These are phyloP conservation scores for Lutjanus erythropterus DNA, from an alignment of 2,113 vertebrate species.

Conservation along the genomic window DNA sequence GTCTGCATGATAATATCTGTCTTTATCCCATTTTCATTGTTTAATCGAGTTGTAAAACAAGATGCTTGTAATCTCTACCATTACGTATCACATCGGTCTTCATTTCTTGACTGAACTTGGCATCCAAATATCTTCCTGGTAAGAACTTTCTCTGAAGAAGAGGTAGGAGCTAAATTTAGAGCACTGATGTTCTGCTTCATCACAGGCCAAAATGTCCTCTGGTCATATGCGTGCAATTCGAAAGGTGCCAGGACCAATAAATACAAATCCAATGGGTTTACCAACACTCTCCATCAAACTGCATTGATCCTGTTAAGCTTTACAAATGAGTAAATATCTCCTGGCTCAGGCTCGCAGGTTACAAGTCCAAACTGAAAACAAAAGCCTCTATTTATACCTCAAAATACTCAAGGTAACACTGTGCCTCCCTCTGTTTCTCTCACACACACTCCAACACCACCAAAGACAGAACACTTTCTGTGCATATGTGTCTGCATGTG, in stretches of 20 bases:
- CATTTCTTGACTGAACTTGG: neutral
- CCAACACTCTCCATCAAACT: slow-evolving; percentile 33
- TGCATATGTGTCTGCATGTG: slow-evolving; percentile 38
- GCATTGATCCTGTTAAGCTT: slow-evolving; percentile 52
- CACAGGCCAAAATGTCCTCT: neutral
- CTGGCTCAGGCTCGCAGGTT: slow-evolving; percentile 3
- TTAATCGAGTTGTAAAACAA: neutral
- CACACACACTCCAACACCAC: slow-evolving; percentile 30
- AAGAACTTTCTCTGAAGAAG: neutral
- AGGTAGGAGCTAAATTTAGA: neutral
- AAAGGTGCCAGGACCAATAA: slow-evolving; percentile 29
- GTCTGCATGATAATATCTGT: neutral
- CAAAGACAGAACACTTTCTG: slow-evolving; percentile 67
- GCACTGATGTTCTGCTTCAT: neutral
- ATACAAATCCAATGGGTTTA: slow-evolving; percentile 42
- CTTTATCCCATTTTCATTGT: neutral
- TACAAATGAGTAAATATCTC: slow-evolving; percentile 50
- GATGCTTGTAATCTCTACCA: neutral
- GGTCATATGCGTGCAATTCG: slow-evolving; percentile 34
- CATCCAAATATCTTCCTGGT: slow-evolving; percentile 8
- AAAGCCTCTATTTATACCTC: slow-evolving; percentile 69
- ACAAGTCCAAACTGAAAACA: slow-evolving; percentile 51
- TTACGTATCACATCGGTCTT: neutral
- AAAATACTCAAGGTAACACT: slow-evolving; percentile 49
- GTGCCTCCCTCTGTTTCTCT: slow-evolving; percentile 45